Base-by-base conservation (phyloP, 1,140 invertebrate genomes). In the Dendroctonus ponderosae region DNA sequence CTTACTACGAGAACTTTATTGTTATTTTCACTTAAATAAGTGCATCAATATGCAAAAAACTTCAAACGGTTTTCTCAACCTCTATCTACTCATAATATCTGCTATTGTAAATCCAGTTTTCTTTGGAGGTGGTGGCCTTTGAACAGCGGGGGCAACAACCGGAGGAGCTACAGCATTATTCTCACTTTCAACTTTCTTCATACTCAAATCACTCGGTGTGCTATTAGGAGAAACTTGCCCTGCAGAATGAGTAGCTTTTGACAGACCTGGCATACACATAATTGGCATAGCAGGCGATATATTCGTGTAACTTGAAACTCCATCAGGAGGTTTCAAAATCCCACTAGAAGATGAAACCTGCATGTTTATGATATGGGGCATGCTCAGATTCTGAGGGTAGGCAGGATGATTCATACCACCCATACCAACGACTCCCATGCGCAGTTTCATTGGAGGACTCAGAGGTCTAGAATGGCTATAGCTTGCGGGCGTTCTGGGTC, bases 41-140 rank as follows among this genome's bases (percentile, higher is more conserved):
- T n/a, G n/a, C n/a, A 26, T 26, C 3, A 2, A 26, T 26, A 26
- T 26, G n/a, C n/a, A 26, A 26, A 26, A 26, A 26, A 1, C 26
- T 26, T 1, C 1, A 26, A 26, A 26, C 26, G 1, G 26, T 26
- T 3, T 26, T 26, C 26, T 26, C 26, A 26, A 46, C 50, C 52
- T 39, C 26, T 80, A 88, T 76, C 86, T 85, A 73, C 86, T 80
- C 87, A 89, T 89, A 59, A 89, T 89, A 70, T 89, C 87, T 75
- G 87, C 87, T 79, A 89, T 89, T 75, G 86, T 88, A 76, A 89
- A 89, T 39, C 87, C 87, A 75, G 80, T 87, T 80, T 81, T 85
- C 79, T 76, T 83, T 70, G 69, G 83, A 73, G 69, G 83, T 56
- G 81, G 82, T 66, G 72, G 74, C 26, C 26, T 26, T 26, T 76